phyloP scores from a whole-genome alignment of 2,113 vertebrate genomes.

The Rhynchomys soricoides region DNA sequence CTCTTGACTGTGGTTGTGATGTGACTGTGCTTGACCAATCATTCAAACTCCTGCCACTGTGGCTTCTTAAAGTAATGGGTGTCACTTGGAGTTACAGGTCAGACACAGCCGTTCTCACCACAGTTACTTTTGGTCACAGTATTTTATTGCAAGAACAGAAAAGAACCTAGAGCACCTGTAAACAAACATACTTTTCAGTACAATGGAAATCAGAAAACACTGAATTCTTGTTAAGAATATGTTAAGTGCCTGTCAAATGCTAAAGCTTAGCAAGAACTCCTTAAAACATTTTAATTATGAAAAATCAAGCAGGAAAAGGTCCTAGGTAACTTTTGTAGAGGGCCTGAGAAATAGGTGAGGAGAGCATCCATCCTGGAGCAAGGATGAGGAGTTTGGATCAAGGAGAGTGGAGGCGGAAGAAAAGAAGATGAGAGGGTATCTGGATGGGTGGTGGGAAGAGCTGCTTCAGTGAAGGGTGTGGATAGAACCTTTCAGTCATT shows the following conservation, averaged over 20 bases:
- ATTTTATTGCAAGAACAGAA: not conserved
- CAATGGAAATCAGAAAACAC: not conserved
- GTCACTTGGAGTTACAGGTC: not conserved
- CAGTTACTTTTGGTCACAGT: not conserved
- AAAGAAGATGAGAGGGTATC: not conserved
- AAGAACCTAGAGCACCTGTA: not conserved
- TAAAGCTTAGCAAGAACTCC: not conserved
- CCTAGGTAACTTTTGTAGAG: not conserved
- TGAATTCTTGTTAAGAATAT: not conserved
- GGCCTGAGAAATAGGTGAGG: not conserved
- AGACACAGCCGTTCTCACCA: not conserved
- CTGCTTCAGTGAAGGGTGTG: not conserved
- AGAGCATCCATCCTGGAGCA: not conserved
- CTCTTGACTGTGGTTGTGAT: not conserved
- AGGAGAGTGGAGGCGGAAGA: not conserved
- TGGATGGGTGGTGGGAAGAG: not conserved
- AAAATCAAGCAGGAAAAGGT: constrained; percentile 2
- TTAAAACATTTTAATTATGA: not conserved
- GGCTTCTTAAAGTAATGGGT: not conserved
- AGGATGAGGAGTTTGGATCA: not conserved
- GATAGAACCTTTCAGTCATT: not conserved
- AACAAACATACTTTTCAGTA: not conserved
- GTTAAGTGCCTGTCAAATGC: not conserved
- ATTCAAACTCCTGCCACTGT: not conserved
- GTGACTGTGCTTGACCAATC: not conserved